Base-by-base conservation (phyloP, 2,113 vertebrate species). In the Spea bombifrons region DNA sequence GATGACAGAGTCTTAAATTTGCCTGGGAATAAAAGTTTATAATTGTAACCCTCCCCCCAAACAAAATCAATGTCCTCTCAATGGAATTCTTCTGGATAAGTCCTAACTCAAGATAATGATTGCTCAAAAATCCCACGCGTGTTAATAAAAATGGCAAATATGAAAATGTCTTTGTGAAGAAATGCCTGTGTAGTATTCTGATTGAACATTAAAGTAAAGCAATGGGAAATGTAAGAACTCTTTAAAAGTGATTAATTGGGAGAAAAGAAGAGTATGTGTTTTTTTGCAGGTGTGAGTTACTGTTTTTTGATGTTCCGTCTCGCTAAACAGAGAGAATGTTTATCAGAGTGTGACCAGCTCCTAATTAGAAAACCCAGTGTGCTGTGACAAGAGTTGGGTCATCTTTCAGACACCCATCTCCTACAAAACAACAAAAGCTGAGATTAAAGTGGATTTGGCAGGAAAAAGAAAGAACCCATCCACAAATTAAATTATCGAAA, bases 311-410 rank as follows among this genome's bases (percentile, higher is more conserved):
- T 82, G 75, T 82, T 83, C 84, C 83, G 85, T 86, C 83, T 87
- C 84, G 80, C 85, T 84, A 89, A 88, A 87, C 83, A 82, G 74
- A 86, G 85, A 86, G 85, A 87, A 86, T 86, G 91, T 85, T 86
- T 89, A 89, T 75, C 84, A 67, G 68, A 86, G 85, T 84, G 78
- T 86, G 85, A 86, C 88, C 84, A 76, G 83, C 86, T 88, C 90
- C 87, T 90, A 91, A 88, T 88, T 88, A 89, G 83, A n/a, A 76
- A 75, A 46, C 86, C 82, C 84, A 82, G 83, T 85, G 73, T 87
- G 84, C 86, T 80, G 84, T 83, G 86, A 85, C 84, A 83, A 71
- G 85, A 68, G 83, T 86, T 85, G 83, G 88, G 82, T 78, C 83
- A 76, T 85, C 87, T 49, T 73, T 78, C 86, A 87, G 84, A 47